Conservation (phyloP, 2,888 invertebrate species). For the Polylopha cassiicola region DNA sequence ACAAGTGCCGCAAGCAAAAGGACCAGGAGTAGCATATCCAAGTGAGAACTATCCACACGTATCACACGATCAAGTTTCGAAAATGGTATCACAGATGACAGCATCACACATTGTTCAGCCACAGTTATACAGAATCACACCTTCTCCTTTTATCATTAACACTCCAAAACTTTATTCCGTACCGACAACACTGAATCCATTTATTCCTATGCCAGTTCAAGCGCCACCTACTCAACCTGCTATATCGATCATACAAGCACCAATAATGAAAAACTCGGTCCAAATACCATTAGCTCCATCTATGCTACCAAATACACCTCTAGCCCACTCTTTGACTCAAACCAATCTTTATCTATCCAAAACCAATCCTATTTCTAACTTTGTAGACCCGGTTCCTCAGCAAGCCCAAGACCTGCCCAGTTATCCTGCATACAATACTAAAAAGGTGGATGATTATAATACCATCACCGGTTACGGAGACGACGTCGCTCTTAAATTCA, state of each 20-base stretch:
- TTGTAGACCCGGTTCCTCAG: constrained; percentile 70
- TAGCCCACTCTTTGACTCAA: constrained; percentile 38
- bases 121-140: constrained; percentile 48
- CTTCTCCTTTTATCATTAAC: constrained; percentile 51
- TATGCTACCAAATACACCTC: constrained; percentile 35
- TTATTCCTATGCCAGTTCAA: constrained; percentile 61
- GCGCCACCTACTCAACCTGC: constrained; percentile 47
- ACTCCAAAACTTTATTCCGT: constrained; percentile 58
- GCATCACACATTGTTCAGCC: constrained; percentile 53
- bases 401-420: constrained; percentile 63
- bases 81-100: constrained; percentile 71
- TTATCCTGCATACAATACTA: constrained; percentile 57
- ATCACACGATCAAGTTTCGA: constrained; percentile 62
- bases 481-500: constrained; percentile 58
- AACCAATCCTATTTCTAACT: constrained; percentile 66
- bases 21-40: constrained; percentile 58
- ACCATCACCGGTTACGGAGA: constrained; percentile 68
- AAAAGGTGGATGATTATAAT: constrained; percentile 71
- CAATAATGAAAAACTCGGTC: constrained; percentile 54
- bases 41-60: constrained; percentile 63
- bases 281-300: constrained; percentile 41
- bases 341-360: constrained; percentile 48
- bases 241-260: constrained; percentile 57
- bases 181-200: constrained; percentile 77
- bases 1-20: constrained; percentile 56